Evolutionary conservation across 2,888 invertebrate genomes (phyloP).

Genomic region (Oxyscelio sp.): DNA sequence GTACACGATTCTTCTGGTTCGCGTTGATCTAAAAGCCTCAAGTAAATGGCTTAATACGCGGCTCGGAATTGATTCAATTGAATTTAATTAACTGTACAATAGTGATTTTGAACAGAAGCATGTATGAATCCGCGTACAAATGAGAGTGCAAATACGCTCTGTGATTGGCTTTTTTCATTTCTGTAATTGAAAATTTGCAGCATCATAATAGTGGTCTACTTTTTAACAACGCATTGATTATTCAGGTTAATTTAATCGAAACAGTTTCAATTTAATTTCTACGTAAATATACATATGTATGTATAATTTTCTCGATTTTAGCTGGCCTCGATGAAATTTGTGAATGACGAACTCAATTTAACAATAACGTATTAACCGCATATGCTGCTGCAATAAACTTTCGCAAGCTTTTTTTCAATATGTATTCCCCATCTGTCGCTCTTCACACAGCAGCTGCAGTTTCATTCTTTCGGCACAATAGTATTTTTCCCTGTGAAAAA

Average conservation of each 20-base stretch:
- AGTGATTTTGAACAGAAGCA: conserved; percentile 5
- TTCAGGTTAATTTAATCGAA: conserved; percentile 51
- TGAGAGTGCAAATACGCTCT: too few species aligned
- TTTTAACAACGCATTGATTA: too few species aligned
- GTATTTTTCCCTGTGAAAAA: conserved; percentile 30
- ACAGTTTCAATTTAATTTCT: too few species aligned
- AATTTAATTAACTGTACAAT: conserved; percentile 38
- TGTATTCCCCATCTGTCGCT: conserved; percentile 65
- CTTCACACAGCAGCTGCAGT: conserved; percentile 56
- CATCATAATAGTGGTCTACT: too few species aligned
- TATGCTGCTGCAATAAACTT: conserved; percentile 66
- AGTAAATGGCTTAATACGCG: conserved; percentile 28
- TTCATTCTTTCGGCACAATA: conserved; percentile 46
- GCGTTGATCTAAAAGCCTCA: conserved; percentile 4
- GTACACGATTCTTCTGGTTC: conserved; percentile 31
- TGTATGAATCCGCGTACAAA: too few species aligned
- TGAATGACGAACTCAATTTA: conserved; percentile 63
- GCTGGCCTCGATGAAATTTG: conserved; percentile 47
- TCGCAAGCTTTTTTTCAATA: conserved; percentile 65
- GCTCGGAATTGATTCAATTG: conserved; percentile 16
- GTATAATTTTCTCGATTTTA: conserved; percentile 40
- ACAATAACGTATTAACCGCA: conserved; percentile 69
- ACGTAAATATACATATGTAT: too few species aligned
- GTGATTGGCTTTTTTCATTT: too few species aligned
- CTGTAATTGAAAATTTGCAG: too few species aligned